Conservation (phyloP, 2,113 vertebrate species). For the Sinocyclocheilus anophthalmus region DNA sequence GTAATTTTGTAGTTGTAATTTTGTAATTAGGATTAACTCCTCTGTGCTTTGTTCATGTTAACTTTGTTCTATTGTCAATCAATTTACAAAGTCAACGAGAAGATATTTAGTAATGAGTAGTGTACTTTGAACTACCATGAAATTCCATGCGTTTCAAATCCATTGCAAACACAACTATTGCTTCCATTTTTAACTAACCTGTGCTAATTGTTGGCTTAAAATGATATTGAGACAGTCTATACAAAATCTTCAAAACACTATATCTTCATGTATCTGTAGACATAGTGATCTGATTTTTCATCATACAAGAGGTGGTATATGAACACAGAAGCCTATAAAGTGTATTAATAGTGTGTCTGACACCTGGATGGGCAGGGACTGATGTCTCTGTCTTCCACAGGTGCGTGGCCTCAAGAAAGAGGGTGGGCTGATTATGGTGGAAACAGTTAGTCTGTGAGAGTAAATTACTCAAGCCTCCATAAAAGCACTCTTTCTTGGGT, state of each 20-base stretch:
- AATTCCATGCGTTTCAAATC: background rate
- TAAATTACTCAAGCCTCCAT: slow-evolving; percentile 32
- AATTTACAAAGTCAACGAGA: slow-evolving; percentile 38
- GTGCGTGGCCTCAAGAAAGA: slow-evolving; percentile 31
- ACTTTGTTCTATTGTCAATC: slow-evolving; percentile 47
- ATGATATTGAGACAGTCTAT: background rate
- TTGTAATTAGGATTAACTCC: slow-evolving; percentile 44
- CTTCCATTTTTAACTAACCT: background rate
- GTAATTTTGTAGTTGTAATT: slow-evolving; percentile 33
- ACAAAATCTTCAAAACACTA: no score
- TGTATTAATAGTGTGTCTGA: background rate
- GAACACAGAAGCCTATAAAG: background rate
- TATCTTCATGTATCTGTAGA: background rate
- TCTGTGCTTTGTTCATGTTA: slow-evolving; percentile 38
- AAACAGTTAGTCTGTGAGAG: slow-evolving; percentile 21
- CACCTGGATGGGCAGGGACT: slow-evolving; percentile 9
- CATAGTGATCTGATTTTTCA: background rate
- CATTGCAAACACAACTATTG: no score
- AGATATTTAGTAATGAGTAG: slow-evolving; percentile 47
- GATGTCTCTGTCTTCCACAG: slow-evolving; percentile 26
- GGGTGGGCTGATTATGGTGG: background rate
- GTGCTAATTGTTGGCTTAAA: background rate
- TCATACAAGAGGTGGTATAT: background rate
- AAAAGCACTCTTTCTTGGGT: slow-evolving; percentile 48
- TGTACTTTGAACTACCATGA: slow-evolving; percentile 29